A percentile compares a stretch with the other conserved stretches of the same genome.
These are phyloP conservation scores for Pogonocherus hispidulus DNA, from an alignment of 2,888 invertebrate species.

Conservation along the genomic window DNA sequence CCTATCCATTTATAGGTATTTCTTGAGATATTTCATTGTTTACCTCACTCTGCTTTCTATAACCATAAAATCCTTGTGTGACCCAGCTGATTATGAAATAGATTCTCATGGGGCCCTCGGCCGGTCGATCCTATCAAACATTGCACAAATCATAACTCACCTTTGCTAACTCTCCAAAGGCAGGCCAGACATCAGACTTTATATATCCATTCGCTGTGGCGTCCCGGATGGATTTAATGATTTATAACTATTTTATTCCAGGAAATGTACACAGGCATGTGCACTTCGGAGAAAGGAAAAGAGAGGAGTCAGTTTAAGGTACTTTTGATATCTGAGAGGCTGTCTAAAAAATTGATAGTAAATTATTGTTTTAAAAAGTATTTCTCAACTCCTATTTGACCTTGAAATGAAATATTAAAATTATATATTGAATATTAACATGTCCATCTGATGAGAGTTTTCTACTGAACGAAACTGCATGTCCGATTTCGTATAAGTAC, in stretches of 20 bases:
- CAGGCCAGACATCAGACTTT: constrained; percentile 1
- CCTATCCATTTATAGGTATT: too few species aligned
- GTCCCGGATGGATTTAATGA: constrained; percentile 41
- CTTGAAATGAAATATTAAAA: too few species aligned
- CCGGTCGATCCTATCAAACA: constrained; percentile 1
- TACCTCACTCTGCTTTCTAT: background rate
- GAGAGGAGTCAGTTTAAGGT: too few species aligned
- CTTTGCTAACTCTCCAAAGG: background rate
- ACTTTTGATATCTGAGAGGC: too few species aligned
- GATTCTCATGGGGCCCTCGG: background rate
- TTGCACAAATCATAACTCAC: constrained; percentile 8
- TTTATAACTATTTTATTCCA: constrained; percentile 38
- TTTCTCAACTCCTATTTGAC: too few species aligned
- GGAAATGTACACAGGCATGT: constrained; percentile 26
- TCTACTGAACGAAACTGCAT: too few species aligned
- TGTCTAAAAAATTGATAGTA: too few species aligned
- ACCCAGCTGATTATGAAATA: background rate
- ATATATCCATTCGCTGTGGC: constrained; percentile 36
- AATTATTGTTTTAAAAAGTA: too few species aligned
- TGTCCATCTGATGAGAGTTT: too few species aligned
- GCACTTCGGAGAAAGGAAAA: background rate
- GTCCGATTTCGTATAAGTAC: too few species aligned
- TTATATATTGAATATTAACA: too few species aligned
- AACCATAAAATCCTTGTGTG: background rate
- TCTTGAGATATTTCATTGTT: background rate